phyloP scores from a whole-genome alignment of 1,140 invertebrate genomes.

The Macrosteles quadrilineatus region DNA sequence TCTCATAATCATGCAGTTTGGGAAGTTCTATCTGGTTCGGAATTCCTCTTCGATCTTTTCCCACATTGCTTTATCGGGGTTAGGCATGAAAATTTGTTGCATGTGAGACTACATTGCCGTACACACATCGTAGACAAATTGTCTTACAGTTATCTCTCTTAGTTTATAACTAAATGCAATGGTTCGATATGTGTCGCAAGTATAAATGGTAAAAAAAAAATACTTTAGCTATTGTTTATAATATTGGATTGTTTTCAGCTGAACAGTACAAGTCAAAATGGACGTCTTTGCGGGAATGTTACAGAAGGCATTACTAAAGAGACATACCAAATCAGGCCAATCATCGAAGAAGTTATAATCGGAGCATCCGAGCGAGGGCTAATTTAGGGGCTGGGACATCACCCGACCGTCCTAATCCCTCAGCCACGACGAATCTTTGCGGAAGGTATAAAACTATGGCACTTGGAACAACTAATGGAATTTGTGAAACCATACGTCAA shows the following conservation, averaged over 20 bases:
- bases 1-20: constrained; percentile 49
- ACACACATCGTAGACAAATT: constrained; percentile 39
- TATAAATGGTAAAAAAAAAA: constrained; percentile 32
- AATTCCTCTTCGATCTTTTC: constrained; percentile 30
- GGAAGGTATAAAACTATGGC: constrained; percentile 30
- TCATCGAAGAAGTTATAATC: too few relatives aligned
- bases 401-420: too few relatives aligned
- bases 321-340: constrained; percentile 25
- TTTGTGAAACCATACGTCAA: constrained; percentile 20
- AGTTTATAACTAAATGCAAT: constrained; percentile 42
- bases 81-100: constrained; percentile 34
- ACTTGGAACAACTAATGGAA: constrained; percentile 32
- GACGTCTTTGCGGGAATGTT: constrained; percentile 30
- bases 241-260: constrained; percentile 29
- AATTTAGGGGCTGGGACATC: too few relatives aligned
- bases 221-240: constrained; percentile 15
- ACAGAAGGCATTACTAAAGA: constrained; percentile 29
- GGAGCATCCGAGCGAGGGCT: too few relatives aligned
- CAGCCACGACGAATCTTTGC: too few relatives aligned
- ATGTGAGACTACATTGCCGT: constrained; percentile 38
- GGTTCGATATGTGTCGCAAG: constrained; percentile 34
- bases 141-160: constrained; percentile 39
- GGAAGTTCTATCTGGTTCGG: constrained; percentile 44
- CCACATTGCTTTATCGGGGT: constrained; percentile 26
- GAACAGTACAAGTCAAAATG: constrained; percentile 25